These are phyloP conservation scores for Channa striata DNA, from an alignment of 2,797 vertebrate genomes.

Conservation along the genomic window DNA sequence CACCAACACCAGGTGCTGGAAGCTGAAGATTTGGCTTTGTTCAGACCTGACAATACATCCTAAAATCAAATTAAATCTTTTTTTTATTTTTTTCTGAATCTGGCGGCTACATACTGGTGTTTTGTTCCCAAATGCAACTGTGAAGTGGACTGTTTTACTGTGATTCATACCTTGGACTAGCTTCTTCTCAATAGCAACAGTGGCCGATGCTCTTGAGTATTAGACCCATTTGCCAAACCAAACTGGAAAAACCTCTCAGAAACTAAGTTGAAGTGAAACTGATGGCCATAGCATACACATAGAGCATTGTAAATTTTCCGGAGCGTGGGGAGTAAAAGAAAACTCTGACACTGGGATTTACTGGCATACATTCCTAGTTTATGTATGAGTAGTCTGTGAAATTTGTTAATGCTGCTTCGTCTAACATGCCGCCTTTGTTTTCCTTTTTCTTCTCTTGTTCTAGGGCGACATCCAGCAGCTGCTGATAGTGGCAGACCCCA, in stretches of 20 bases:
- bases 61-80: not conserved
- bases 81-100: constrained; percentile 15
- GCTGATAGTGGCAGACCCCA: constrained; percentile 92
- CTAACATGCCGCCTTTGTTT: constrained; percentile 29
- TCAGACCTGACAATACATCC: not conserved
- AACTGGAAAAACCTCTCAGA: constrained; percentile 29
- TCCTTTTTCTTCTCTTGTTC: constrained; percentile 45
- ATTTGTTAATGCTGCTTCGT: constrained; percentile 21
- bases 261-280: constrained; percentile 29
- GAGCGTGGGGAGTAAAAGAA: constrained; percentile 13
- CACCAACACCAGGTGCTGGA: not conserved
- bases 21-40: not conserved
- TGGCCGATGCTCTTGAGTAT: constrained; percentile 14
- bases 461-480: constrained; percentile 99
- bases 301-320: constrained; percentile 23
- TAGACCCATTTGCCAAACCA: constrained; percentile 40
- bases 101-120: not conserved
- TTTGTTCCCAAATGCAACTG: constrained; percentile 9
- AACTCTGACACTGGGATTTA: constrained; percentile 26
- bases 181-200: constrained; percentile 30
- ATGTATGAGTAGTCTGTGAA: constrained; percentile 14
- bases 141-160: constrained; percentile 5
- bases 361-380: not conserved
- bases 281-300: constrained; percentile 31
- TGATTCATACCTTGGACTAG: constrained; percentile 15